phyloP scores from a whole-genome alignment of 1,140 invertebrate genomes.

The Anastatus disparis region DNA sequence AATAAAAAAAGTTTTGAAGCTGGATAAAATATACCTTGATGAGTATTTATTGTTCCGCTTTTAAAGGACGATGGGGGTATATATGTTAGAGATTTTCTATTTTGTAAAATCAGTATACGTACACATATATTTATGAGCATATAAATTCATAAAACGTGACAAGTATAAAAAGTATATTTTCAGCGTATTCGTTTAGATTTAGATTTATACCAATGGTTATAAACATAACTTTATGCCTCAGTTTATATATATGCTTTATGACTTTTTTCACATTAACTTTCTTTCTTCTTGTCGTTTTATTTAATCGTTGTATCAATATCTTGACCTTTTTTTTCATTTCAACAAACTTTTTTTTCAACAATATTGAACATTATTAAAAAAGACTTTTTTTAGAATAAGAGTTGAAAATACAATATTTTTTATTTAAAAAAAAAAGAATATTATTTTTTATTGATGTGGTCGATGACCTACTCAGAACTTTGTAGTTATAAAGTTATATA shows the following conservation, averaged over 20 bases:
- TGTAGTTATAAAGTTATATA: conserved; percentile 37
- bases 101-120: not conserved
- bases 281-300: not conserved
- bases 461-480: conserved; percentile 8
- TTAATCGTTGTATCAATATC: no score
- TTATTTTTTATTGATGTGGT: conserved; percentile 22
- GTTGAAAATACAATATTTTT: no score
- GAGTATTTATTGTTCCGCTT: not conserved
- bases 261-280: not conserved
- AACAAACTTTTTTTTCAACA: no score
- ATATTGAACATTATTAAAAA: no score
- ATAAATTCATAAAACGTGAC: conserved; percentile 9
- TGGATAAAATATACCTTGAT: not conserved
- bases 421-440: conserved; percentile 10
- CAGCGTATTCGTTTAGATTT: conserved; percentile 1
- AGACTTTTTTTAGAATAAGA: no score
- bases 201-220: conserved; percentile 14
- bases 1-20: not conserved
- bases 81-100: no score
- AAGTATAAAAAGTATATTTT: not conserved
- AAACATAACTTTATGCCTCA: not conserved
- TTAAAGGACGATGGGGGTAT: not conserved
- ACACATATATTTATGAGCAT: not conserved
- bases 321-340: no score
- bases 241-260: not conserved